These are phyloP conservation scores for Lipophrys pholis DNA, from an alignment of 2,113 vertebrate genomes.

Conservation along the genomic window DNA sequence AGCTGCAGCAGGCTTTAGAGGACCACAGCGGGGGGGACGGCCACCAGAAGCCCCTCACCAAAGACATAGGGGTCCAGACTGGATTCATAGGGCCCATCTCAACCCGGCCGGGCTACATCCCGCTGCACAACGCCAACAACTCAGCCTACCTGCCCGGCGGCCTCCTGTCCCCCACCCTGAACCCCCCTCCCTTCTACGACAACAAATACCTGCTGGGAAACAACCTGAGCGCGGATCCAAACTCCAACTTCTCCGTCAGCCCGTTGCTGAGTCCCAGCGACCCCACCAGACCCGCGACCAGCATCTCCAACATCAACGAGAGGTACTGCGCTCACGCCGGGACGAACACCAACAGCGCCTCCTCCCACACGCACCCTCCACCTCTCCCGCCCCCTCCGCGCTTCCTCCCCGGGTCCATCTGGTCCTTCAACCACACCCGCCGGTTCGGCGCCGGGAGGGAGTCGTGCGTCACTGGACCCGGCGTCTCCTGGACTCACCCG, in stretches of 20 bases:
- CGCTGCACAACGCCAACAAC: slow-evolving; percentile 83
- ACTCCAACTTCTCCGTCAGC: slow-evolving; percentile 75
- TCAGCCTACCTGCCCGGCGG: slow-evolving; percentile 79
- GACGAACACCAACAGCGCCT: slow-evolving; percentile 47
- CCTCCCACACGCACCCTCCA: slow-evolving; percentile 58
- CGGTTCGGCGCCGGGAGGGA: slow-evolving; percentile 89
- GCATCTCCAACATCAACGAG: slow-evolving; percentile 71
- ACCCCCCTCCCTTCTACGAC: slow-evolving; percentile 64
- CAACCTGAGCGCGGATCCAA: slow-evolving; percentile 60
- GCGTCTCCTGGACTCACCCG: slow-evolving; percentile 94
- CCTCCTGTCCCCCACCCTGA: slow-evolving; percentile 69
- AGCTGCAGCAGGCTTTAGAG: slow-evolving; percentile 92
- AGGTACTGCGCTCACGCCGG: slow-evolving; percentile 57
- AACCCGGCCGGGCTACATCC: slow-evolving; percentile 79
- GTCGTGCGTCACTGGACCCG: slow-evolving; percentile 89
- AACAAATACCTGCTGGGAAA: slow-evolving; percentile 42
- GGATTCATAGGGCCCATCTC: slow-evolving; percentile 89
- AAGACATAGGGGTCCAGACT: slow-evolving; percentile 91
- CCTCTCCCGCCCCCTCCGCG: slow-evolving; percentile 70
- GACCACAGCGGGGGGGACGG: slow-evolving; percentile 71
- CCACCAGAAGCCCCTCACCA: slow-evolving; percentile 79
- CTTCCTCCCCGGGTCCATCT: slow-evolving; percentile 93
- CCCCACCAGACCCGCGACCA: slow-evolving; percentile 54
- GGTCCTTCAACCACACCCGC: slow-evolving; percentile 93
- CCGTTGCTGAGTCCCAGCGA: slow-evolving; percentile 60